Base-by-base conservation (phyloP, 2,797 vertebrate genomes). In the Taenioides sp. region DNA sequence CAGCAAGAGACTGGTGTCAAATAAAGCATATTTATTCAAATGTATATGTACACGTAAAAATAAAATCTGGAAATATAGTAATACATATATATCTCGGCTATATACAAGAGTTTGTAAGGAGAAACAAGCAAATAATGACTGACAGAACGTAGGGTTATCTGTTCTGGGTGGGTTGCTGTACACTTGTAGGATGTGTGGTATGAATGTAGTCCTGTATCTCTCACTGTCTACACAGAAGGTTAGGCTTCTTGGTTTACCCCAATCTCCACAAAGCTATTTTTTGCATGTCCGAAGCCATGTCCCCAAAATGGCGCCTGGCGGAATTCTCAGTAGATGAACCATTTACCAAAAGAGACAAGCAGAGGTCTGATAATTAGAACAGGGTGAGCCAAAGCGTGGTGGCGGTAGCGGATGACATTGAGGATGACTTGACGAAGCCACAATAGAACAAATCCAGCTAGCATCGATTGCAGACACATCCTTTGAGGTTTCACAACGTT, bases 281-380 rank as follows among this genome's bases (percentile, higher is more conserved):
- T 43, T 50, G 54, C 61, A 76, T 43, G 62, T 57, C 69, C 72
- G 63, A 76, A 78, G 70, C 60, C 78, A 70, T 75, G 71, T 47
- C 77, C 81, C 40, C 69, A 76, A 85, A 83, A 73, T 23, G 59
- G 54, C 72, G 57, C 62, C 77, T 75, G 77, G 81, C 69, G 23
- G 75, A 75, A 79, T 85, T 84, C 85, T 83, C 77, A 34, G 65
- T 16, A 74, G 80, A 82, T 61, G 76, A 60, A 82, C 82, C 81
- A 83, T 82, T 87, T 81, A 88, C 89, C 79, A 87, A 81, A 62
- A 67, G 79, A 76, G 84, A 86, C 77, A 80, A 81, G 87, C 70
- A 73, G 70, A 67, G 69, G 66, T 64, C 31, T 52, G 71, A 63
- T 86, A 87, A 80, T 83, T 67, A 83, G 76, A 83, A 71, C 66